Percentiles rank a stretch among this genome's conserved stretches.
These are phyloP conservation scores for Macrophya annulata DNA, from an alignment of 2,888 invertebrate species.

Conservation along the genomic window DNA sequence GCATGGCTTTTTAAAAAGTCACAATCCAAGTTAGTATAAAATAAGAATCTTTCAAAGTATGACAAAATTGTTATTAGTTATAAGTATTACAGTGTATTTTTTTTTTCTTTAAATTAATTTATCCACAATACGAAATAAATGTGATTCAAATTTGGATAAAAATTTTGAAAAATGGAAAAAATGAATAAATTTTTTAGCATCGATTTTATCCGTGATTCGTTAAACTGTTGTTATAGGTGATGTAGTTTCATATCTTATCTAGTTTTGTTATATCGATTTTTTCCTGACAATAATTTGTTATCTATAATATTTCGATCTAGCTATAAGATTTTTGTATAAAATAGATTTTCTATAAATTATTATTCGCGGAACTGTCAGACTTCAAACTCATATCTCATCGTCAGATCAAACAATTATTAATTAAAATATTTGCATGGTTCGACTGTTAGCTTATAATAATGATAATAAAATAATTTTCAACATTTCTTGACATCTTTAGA, in stretches of 20 bases:
- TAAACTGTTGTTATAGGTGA: constrained; percentile 34
- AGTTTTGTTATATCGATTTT: background rate
- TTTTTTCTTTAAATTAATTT: too few species aligned
- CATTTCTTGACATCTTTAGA: background rate
- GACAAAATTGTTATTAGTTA: background rate
- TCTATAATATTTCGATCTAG: background rate
- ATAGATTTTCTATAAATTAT: too few species aligned
- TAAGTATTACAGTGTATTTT: background rate
- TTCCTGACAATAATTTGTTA: background rate
- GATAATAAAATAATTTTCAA: background rate
- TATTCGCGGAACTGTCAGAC: background rate
- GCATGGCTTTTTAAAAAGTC: constrained; percentile 60
- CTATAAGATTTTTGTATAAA: background rate
- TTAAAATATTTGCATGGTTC: background rate
- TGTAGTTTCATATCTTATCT: constrained; percentile 15
- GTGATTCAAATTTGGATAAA: too few species aligned
- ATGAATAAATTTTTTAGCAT: background rate
- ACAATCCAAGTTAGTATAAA: constrained; percentile 64
- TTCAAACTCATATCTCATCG: background rate
- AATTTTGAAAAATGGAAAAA: background rate
- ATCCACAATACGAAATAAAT: background rate
- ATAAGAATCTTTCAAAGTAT: background rate
- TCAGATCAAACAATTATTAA: background rate
- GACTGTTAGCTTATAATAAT: background rate
- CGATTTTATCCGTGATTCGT: constrained; percentile 6